Conservation (phyloP, 2,113 vertebrate genomes). For the Panurus biarmicus region DNA sequence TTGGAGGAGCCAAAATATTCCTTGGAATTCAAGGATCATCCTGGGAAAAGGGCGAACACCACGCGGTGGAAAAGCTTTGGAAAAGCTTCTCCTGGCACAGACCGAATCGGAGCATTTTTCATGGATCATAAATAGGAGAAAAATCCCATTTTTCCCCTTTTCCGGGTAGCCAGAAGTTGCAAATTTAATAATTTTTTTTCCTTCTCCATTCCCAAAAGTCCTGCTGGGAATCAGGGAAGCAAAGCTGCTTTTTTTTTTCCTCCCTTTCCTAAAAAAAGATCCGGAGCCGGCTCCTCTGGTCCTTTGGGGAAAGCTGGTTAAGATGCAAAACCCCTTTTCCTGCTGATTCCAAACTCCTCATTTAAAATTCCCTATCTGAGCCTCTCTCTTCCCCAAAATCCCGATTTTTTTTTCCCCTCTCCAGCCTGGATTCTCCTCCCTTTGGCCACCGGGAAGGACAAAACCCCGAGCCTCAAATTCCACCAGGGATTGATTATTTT, state of each 20-base stretch:
- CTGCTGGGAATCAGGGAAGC: not conserved
- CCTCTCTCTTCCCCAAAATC: not conserved
- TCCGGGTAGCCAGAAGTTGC: not conserved
- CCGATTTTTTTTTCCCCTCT: not conserved
- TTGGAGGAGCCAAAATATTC: not conserved
- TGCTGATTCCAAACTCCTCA: not conserved
- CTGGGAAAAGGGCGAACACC: accelerated
- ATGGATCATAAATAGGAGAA: not conserved
- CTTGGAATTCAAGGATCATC: not conserved
- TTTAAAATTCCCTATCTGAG: not conserved
- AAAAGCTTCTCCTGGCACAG: not conserved
- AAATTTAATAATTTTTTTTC: not conserved
- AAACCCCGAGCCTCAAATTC: not conserved
- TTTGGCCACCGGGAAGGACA: not conserved
- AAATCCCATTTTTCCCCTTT: accelerated
- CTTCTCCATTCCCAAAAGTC: not conserved
- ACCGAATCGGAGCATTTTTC: accelerated
- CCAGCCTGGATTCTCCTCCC: not conserved
- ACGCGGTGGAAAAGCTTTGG: accelerated
- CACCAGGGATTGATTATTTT: not conserved
- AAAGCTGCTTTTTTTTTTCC: not conserved
- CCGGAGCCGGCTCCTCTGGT: not conserved
- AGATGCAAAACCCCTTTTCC: not conserved
- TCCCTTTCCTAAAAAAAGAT: not conserved
- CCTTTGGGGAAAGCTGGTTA: not conserved